Base-by-base conservation (phyloP, 2,888 invertebrate genomes). In the Agrotis exclamationis region DNA sequence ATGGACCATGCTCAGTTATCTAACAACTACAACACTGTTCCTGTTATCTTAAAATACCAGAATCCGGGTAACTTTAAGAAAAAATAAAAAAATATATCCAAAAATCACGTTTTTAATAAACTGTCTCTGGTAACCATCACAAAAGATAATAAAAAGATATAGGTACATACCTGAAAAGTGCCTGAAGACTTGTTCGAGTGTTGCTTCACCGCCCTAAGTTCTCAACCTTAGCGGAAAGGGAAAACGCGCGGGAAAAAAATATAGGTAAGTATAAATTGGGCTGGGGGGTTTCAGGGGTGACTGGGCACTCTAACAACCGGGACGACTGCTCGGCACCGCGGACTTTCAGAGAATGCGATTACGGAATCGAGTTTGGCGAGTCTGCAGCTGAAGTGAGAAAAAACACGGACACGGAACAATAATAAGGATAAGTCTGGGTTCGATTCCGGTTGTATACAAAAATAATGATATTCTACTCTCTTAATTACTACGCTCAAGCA, bases 141-240 rank as follows among this genome's bases (percentile, higher is more conserved):
- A 0, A 45, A 57, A 57, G 2, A 39, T 16, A 16, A 45, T 1
- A 57, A 50, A 33, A 58, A 48, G 9, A 33, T 20, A 56, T 44
- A 14, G 3, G 6, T 7, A 80, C 68, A 33, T 57, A 81, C 77
- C 56, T 59, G 44, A 33, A 51, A 24, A 39, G 18, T n/a, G 14
- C 47, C 33, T n/a, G n/a, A 20, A 48, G 18, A 51, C 63, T 28
- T 20, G 18, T 14, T 65, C 63, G 28, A 76, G 45, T 63, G 22
- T n/a, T 22, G 24, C 24, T 22, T 39, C 20, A 28, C 16, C 64
- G 11, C 24, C 11, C 54, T 28, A 51, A 45, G 3, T n/a, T 76
- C 82, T 81, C 77, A 51, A 78, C 77, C 78, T 70, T 28, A 63
- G 13, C 82, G 65, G 16, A 28, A 66, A 81, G 78, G 78, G 82